Conservation (phyloP, 1,140 invertebrate genomes). For the Drosophila rhopaloa region DNA sequence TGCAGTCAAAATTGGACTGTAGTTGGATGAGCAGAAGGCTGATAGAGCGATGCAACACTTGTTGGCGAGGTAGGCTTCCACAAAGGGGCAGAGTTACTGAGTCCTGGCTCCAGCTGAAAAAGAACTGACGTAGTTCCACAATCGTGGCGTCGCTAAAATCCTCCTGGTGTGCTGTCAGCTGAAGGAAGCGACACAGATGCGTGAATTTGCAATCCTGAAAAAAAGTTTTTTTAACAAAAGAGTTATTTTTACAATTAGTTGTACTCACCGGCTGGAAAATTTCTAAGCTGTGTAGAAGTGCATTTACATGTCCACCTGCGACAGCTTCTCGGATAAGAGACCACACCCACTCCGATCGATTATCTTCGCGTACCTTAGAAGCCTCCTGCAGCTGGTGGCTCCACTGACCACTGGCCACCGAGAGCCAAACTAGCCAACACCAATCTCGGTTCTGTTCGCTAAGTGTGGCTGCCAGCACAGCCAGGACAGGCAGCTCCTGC, state of each 20-base stretch:
- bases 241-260: background rate
- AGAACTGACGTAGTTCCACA: slow-evolving; percentile 67
- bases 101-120: slow-evolving; percentile 74
- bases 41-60: slow-evolving; percentile 70
- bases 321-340: slow-evolving; percentile 83
- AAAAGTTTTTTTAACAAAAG: background rate
- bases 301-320: slow-evolving; percentile 82
- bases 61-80: slow-evolving; percentile 36
- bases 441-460: slow-evolving; percentile 60
- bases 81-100: slow-evolving; percentile 64
- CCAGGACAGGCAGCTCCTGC: slow-evolving; percentile 85
- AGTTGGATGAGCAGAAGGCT: slow-evolving; percentile 63
- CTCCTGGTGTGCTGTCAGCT: slow-evolving; percentile 59
- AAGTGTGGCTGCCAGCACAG: slow-evolving; percentile 85
- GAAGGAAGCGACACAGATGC: slow-evolving; percentile 70
- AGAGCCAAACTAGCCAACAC: slow-evolving; percentile 87
- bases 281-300: slow-evolving; percentile 85
- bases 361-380: slow-evolving; percentile 23
- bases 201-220: slow-evolving; percentile 57
- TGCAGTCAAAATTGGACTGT: slow-evolving; percentile 69
- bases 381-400: slow-evolving; percentile 49
- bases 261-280: slow-evolving; percentile 85
- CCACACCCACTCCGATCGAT: slow-evolving; percentile 54
- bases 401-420: slow-evolving; percentile 82
- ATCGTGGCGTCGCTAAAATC: slow-evolving; percentile 69